phyloP scores from a whole-genome alignment of 2,113 vertebrate genomes.

The Eptesicus fuscus region DNA sequence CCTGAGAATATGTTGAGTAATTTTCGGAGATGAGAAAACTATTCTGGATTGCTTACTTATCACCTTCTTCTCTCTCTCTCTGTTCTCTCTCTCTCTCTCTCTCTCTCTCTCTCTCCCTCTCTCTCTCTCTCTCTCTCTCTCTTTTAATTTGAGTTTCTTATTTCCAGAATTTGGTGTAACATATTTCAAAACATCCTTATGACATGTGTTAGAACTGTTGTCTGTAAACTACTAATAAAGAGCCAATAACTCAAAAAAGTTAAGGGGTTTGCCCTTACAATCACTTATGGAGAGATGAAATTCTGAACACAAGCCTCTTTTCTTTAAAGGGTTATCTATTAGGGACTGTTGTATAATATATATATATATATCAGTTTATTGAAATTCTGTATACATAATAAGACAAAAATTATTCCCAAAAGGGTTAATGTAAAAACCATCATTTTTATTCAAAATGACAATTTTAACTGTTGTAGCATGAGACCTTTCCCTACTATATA shows the following conservation, averaged over 20 bases:
- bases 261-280: neutral
- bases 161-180: neutral
- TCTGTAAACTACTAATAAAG: neutral
- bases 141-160: neutral
- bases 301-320: neutral
- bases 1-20: neutral
- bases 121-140: too few relatives aligned
- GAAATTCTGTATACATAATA: neutral
- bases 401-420: slow-evolving; percentile 50
- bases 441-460: slow-evolving; percentile 36
- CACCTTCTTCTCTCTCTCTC: too few relatives aligned
- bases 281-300: neutral
- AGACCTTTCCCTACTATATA: neutral
- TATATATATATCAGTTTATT: neutral
- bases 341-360: neutral
- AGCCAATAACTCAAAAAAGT: neutral
- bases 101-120: neutral
- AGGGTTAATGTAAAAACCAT: slow-evolving; percentile 48
- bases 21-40: neutral
- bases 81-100: too few relatives aligned
- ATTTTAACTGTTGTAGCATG: neutral
- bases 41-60: neutral
- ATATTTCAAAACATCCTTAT: neutral
- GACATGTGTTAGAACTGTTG: neutral
- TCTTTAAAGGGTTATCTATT: neutral